Base-by-base conservation (phyloP, 2,888 invertebrate genomes). In the Ennomos erosarius region DNA sequence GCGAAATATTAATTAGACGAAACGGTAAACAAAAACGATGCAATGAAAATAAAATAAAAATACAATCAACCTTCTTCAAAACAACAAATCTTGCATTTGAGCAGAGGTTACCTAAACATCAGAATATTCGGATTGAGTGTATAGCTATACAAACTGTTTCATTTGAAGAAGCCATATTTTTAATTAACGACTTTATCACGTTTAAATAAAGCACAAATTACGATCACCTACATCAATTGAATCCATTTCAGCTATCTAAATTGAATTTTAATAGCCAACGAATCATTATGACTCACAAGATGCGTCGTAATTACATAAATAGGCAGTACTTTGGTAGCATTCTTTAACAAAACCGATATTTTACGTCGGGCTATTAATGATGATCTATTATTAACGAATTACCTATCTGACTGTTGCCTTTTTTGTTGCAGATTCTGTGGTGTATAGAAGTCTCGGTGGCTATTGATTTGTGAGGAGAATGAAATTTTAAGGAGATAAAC, bases 381-480 rank as follows among this genome's bases (percentile, higher is more conserved):
- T 49, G 39, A 49, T 35, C 55, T 49, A 44, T 55, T 55, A 55
- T 55, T 49, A 56, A 36, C n/a, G 11, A 48, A 55, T 44, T 51
- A 43, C n/a, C n/a, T n/a, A n/a, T 11, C 10, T 10, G 37, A 35
- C 36, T 12, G 13, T 10, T 46, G 46, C 36, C 8, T 16, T 56
- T 54, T 54, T 66, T 62, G 55, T 66, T 64, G 13, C 66, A 66
- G 66, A 50, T 50, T 39, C 26, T 13, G 55, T 53, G 49, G 37
- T 46, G 49, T 56, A 42, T 44, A 44, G 35, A 49, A 33, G 13
- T 57, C 44, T 48, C 44, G 38, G 50, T 39, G 16, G 38, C 33
- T 39, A 12, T 43, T 51, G 49, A 51, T 35, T 52, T 43, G 12
- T 10, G 43, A 57, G 48, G 42, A 57, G 50, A 37, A 62, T 56